These are phyloP conservation scores for Ovibos moschatus DNA, from an alignment of 2,113 vertebrate species.

Conservation along the genomic window DNA sequence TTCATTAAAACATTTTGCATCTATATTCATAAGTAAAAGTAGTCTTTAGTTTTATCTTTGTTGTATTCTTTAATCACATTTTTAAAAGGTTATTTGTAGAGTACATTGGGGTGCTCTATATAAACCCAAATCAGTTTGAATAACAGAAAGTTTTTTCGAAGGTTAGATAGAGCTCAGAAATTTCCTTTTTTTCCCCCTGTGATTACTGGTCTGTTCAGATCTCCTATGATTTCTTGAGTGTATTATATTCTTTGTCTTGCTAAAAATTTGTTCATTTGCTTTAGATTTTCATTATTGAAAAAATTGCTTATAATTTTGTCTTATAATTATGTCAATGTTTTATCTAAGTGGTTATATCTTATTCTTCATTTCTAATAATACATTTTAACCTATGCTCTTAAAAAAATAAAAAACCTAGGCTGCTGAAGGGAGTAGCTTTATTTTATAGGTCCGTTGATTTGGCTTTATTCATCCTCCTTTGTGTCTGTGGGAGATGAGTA, in stretches of 20 bases:
- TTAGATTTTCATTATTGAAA: conserved; percentile 11
- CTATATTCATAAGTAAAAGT: conserved; percentile 1
- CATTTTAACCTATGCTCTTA: background rate
- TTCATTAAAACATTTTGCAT: background rate
- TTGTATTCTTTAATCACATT: background rate
- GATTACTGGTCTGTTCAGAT: background rate
- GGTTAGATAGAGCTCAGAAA: background rate
- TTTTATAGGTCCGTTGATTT: background rate
- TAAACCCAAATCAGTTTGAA: background rate
- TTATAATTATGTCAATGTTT: background rate
- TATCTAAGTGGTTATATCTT: background rate
- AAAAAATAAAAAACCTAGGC: background rate
- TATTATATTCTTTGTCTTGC: background rate
- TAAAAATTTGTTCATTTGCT: conserved; percentile 13
- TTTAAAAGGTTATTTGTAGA: background rate
- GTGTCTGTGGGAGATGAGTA: background rate
- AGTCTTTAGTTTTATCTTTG: background rate
- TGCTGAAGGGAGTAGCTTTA: background rate
- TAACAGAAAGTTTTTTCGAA: background rate
- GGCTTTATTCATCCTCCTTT: background rate
- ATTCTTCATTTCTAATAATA: background rate
- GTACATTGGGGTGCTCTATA: background rate
- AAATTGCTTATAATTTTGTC: background rate
- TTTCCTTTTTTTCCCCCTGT: background rate
- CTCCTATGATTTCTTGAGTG: background rate